Base-by-base conservation (phyloP, 2,113 vertebrate species). In the human region DNA sequence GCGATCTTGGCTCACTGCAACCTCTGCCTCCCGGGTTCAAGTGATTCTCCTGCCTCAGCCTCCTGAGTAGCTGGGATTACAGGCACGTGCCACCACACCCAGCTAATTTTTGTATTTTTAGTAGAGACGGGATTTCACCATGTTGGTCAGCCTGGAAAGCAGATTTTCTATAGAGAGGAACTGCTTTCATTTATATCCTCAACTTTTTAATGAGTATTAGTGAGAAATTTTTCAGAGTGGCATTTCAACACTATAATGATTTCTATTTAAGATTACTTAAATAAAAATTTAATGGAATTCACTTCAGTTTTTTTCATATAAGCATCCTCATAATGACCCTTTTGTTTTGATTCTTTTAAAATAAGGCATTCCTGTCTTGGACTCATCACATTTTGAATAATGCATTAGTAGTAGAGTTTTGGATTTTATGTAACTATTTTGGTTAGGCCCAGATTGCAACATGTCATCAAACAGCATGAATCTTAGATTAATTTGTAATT, bases 401-500 rank as follows among this genome's bases (percentile, higher is more conserved):
- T 76, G 8, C 35, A 35, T 83, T 94, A 68, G 12, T 97, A 93
- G 35, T 79, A 61, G 66, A 93, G 45, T 83, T 97, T 96, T 92
- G 38, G 59, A 92, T 94, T 86, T 96, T 92, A 89, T 89, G 20
- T 95, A 96, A 84, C 55, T 55, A 30, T 82, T 68, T 50, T 94
- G 78, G 70, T 83, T 92, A 97, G 83, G 66, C 73, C 43, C 48
- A 86, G 82, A 95, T 94, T 91, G 82, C 88, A 86, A 52, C 61
- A 90, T 95, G 59, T 84, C 61, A 83, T 93, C 75, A 96, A 89
- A 73, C 38, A 94, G 35, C 52, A 91, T 55, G 81, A 80, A 13
- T 93, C 32, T 92, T 94, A 89, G 73, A 85, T 92, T 96, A 90
- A 94, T 96, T 90, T 93, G 64, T 94, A 84, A 93, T 94, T 97